Evolutionary conservation across 2,888 invertebrate genomes (phyloP).

Genomic region (Lumbricus terrestris): DNA sequence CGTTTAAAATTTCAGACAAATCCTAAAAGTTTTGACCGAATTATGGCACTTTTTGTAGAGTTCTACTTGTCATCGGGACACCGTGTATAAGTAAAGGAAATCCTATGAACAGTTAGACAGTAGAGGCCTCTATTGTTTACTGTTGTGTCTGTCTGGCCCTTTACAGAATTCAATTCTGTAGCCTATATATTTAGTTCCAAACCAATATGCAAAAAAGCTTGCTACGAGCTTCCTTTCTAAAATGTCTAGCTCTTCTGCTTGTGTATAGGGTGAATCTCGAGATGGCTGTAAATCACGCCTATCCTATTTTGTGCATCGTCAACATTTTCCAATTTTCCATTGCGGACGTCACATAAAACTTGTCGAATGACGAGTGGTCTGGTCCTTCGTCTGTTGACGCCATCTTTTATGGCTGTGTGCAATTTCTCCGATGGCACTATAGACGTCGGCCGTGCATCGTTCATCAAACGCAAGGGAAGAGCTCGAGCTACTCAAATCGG

Average conservation of each 20-base stretch:
- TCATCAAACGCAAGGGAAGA: background rate
- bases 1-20: no score
- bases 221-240: background rate
- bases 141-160: no score
- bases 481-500: background rate
- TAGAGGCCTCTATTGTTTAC: no score
- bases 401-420: background rate
- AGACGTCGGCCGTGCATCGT: background rate
- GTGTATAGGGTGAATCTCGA: background rate
- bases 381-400: background rate
- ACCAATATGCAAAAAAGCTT: background rate
- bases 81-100: no score
- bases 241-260: background rate
- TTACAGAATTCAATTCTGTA: no score
- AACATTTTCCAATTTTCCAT: background rate
- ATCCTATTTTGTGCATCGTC: background rate
- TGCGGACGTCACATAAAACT: background rate
- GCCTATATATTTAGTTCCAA: no score
- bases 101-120: no score
- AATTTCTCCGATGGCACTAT: background rate
- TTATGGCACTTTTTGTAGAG: no score
- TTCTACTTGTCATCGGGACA: no score
- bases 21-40: no score
- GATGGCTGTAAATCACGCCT: background rate
- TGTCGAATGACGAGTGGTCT: background rate